Evolutionary conservation across 2,113 vertebrate species (phyloP).

Genomic region (Tenebrosternarchus preto): DNA sequence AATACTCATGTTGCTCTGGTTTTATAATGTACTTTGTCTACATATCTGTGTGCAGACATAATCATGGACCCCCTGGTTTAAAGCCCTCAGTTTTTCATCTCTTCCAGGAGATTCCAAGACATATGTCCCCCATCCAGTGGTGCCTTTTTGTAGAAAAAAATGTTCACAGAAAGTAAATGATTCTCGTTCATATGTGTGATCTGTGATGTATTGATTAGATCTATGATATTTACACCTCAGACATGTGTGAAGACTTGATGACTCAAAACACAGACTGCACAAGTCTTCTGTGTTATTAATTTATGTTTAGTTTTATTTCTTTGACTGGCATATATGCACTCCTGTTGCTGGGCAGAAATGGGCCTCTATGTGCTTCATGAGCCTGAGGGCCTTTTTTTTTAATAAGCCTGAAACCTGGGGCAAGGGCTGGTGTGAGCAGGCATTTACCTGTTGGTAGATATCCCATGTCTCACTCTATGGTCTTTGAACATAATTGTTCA

Average conservation of each 20-base stretch:
- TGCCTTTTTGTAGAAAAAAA: background rate
- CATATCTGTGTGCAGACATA: too few species aligned
- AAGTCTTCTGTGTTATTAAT: background rate
- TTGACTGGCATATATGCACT: background rate
- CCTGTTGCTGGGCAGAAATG: background rate
- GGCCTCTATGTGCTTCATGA: background rate
- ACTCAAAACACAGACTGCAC: background rate
- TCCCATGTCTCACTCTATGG: background rate
- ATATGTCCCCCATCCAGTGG: background rate
- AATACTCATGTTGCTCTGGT: too few species aligned
- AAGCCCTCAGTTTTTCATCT: too few species aligned
- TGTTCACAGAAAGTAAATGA: background rate
- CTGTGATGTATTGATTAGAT: background rate
- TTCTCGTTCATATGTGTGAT: background rate
- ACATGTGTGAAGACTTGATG: background rate
- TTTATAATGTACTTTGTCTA: too few species aligned
- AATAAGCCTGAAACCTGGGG: background rate
- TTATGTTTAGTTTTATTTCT: too few species aligned
- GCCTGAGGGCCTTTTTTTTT: background rate
- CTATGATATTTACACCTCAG: background rate
- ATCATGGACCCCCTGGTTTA: too few species aligned
- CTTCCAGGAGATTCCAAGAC: too few species aligned
- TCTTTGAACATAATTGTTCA: background rate
- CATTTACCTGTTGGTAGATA: slow-evolving; percentile 24
- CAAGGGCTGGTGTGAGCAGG: background rate